Conservation (phyloP, 2,888 invertebrate species). For the Coelopa pilipes region DNA sequence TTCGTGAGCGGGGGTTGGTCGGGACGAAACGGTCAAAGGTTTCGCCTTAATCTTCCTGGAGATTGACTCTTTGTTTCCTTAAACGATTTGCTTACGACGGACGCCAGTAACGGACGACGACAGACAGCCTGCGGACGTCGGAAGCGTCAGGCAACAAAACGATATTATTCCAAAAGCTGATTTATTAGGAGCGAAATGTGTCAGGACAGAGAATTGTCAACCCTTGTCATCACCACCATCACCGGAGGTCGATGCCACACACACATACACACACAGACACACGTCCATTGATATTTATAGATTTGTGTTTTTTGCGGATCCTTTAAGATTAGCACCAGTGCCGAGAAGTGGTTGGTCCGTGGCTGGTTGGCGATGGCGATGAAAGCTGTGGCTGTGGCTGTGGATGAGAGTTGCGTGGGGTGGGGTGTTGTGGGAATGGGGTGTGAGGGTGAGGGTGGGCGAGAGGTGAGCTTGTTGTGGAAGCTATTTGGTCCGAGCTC, state of each 20-base stretch:
- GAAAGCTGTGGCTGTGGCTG: not conserved
- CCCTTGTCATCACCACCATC: constrained; percentile 40
- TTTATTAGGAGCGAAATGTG: constrained; percentile 44
- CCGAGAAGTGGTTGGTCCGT: not conserved
- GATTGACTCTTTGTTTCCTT: constrained; percentile 2
- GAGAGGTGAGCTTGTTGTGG: not conserved
- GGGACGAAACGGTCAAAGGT: no score
- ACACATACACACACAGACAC: not conserved
- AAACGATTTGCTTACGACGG: not conserved
- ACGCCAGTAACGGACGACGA: no score
- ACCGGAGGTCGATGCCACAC: constrained; percentile 19
- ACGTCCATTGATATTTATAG: constrained; percentile 22
- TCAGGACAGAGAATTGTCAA: constrained; percentile 45
- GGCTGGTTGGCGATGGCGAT: no score
- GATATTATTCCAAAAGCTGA: constrained; percentile 38
- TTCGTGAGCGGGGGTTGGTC: no score
- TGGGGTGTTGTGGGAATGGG: not conserved
- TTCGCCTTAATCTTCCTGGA: not conserved
- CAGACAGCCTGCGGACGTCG: not conserved
- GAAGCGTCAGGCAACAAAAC: not conserved
- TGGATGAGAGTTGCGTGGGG: not conserved
- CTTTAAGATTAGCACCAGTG: constrained; percentile 23
- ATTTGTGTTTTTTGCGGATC: constrained; percentile 24
- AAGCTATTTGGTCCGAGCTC: no score
- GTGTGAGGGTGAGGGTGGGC: not conserved